Base-by-base conservation (phyloP, 2,888 invertebrate species). In the Lasioglossum oenotherae region DNA sequence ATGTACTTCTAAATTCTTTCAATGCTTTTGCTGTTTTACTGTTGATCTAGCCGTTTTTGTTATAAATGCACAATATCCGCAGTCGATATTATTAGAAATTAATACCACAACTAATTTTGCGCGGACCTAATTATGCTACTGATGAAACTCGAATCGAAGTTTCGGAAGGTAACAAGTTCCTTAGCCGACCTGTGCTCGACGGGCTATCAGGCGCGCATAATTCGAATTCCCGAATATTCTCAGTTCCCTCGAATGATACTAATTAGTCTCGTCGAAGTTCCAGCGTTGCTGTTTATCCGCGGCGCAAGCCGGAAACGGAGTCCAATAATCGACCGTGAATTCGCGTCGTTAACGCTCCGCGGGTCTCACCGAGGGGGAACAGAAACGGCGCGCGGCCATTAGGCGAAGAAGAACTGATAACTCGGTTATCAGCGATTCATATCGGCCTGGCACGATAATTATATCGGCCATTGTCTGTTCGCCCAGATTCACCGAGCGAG, bases 391-490 rank as follows among this genome's bases (percentile, higher is more conserved):
- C 67, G 78, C 67, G 78, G 71, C 73, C 80, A 79, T 89, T 89
- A 85, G 76, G 73, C 87, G 80, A 78, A 75, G 78, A 79, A 78
- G 76, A 67, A 14, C 60, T 69, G 88, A 74, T 80, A 81, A 81
- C 85, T 78, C 71, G 78, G 81, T 83, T 89, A 89, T 87, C 78
- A 60, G 81, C 67, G 84, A 88, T 81, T 84, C 86, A 83, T 83
- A 75, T 78, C 81, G 64, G 74, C 75, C 69, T 16, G 71, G 49
- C 73, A 78, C 76, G 80, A 86, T 87, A 87, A 89, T 89, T 87
- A 60, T 78, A 78, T 81, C 81, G 78, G 60, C 67, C 73, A 27
- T 86, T 75, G 80, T 71, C 38, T 41, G n/a, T 53, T 74, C 71
- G 60, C 23, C 27, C 27, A 46, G 60, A 74, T 77, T 74, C 76